Base-by-base conservation (phyloP, 2,797 vertebrate genomes). In the Onychomys torridus region DNA sequence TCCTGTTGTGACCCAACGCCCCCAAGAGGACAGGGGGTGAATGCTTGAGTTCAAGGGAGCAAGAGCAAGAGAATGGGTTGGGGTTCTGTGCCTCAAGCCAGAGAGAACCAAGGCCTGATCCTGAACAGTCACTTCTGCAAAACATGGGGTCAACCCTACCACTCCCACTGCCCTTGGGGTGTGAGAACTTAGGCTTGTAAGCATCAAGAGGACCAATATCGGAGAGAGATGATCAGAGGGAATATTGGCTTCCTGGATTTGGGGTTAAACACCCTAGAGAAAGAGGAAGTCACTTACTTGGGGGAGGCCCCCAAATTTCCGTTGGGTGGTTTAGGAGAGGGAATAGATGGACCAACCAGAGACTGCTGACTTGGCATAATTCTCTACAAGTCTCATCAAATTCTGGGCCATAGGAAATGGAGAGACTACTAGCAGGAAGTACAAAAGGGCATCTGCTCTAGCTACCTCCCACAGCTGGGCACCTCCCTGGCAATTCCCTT, bases 1-100 rank as follows among this genome's bases (percentile, higher is more conserved):
- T 98, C 98, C 98, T 98, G 95, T 97, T 98, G 97, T 97, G 96
- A 97, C 97, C 96, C 95, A 97, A 89, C 94, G 94, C 69, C 96
- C 76, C 77, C 34, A 84, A 89, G 46, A 84, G 84, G 89, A 34
- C 63, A 96, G 43, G 85, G 85, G 94, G 82, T 88, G 91, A 94
- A 95, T 91, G 71, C 73, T 76, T 29, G 55, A 84, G 94, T 88
- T 85, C 94, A 89, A 78, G 90, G 71, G 87, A 97, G 63, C 78
- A 82, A 87, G 95, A 96, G 93, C 90, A 88, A 90, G 85, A 78
- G 52, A 76, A 83, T 86, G 95, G 13, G 49, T 13, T 86, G 52
- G 43, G 75, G 77, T 25, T 79, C 0, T 84, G 52, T 91, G 63
- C 55, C 82, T 94, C 55, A 86, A 59, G 57, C 17, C n/a, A 73